Base-by-base conservation (phyloP, 1,140 invertebrate species). In the Manduca sexta region DNA sequence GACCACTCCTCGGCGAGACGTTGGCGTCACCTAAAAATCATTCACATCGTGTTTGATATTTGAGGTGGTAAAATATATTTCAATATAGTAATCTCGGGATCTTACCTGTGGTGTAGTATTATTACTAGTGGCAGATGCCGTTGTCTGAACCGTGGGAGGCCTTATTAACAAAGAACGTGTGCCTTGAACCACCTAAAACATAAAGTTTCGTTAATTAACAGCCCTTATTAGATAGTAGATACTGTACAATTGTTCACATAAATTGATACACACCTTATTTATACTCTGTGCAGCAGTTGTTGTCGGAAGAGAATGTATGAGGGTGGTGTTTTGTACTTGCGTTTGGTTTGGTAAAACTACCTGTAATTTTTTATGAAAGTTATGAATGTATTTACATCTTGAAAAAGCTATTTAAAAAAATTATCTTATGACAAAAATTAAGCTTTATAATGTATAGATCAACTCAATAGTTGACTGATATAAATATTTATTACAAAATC, bases 111-210 rank as follows among this genome's bases (percentile, higher is more conserved):
- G 53, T 12, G 62, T 56, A 0, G 69, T 47, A 2, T 67, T 67
- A 4, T 68, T 43, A n/a, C 53, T 48, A 1, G 56, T 47, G 0
- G 69, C 50, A 1, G 64, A 64, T 1, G 64, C 56, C 0, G 74
- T 73, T 5, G 65, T 74, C 18, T 71, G 72, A 5, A 68, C 67
- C 0, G 67, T 45, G 0, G 75, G 59, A 5, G 80, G 75, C 35
- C 76, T 53, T 55, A 84, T 76, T 12, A 84, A 49, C 15, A 84
- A 42, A 0, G 80, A 84, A 3, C 80, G 62, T 2, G 77, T 84
- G 11, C 73, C 80, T 60, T 72, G 80, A 1, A 62, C 57, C 18
- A 73, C 51, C 73, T 76, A 55, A 8, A 47, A 49, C n/a, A 51
- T 42, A 42, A 49, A 45, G 35, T 39, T 35, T 42, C 21, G 34